Evolutionary conservation across 2,797 vertebrate species (phyloP), one percentile per base, ranked within the genome.

Genomic region (Synanceia verrucosa): DNA sequence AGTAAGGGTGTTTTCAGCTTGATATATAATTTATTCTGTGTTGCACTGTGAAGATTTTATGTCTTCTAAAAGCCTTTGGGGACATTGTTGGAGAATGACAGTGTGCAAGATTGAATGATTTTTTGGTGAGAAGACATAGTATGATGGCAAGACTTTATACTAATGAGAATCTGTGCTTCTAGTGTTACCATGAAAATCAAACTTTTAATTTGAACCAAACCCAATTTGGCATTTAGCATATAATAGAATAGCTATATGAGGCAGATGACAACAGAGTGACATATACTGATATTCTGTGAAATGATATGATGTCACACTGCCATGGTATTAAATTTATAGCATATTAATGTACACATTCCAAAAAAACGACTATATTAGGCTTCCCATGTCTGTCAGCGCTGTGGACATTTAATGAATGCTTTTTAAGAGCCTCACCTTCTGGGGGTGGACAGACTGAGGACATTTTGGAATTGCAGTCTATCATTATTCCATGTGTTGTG

Each of bases 371-470:
- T 37, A 58, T 55, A 81, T 65, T 71, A 50, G 65, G 53, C 43
- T 33, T 28, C 39, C 29, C 2, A 31, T 52, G 60, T 43, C 67
- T 79, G 73, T 76, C 76, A 62, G 58, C 11, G 24, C 67, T 48
- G 76, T 24, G 46, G 68, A 73, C 48, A 73, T 72, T 84, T 80
- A 86, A 83, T 83, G 46, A 88, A 71, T 52, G 44, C 55, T 76
- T 80, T 78, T 68, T 51, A 71, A 48, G 51, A 62, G 53, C 29
- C 28, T 41, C 29, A 60, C 29, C 50, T 48, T 55, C 41, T 77
- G 79, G 70, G 56, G 79, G 77, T 67, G 71, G 86, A 83, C 73
- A 88, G 69, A 79, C 59, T 55, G 69, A 79, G 65, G 65, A 50
- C 64, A 76, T 78, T 76, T 77, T 3, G 18, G 58, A 78, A 75